A percentile compares a stretch with the other conserved stretches of the same genome.
Evolutionary conservation across 2,888 invertebrate species (phyloP).

Genomic region (Monochamus alternatus): DNA sequence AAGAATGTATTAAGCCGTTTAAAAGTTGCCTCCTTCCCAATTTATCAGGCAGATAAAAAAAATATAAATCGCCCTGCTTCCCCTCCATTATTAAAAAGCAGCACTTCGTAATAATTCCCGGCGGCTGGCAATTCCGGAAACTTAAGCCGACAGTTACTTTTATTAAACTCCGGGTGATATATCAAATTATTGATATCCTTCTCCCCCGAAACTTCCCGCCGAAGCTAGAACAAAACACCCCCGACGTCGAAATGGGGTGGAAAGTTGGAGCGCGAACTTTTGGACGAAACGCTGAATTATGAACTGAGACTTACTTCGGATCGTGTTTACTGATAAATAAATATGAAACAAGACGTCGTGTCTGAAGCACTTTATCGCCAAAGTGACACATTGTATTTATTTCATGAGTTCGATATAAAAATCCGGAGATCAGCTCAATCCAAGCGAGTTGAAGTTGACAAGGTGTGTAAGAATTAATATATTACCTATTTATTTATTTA

Average conservation of each 20-base stretch:
- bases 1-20: too few relatives aligned
- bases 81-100: constrained; percentile 9
- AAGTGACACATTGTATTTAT: too few relatives aligned
- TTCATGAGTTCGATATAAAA: too few relatives aligned
- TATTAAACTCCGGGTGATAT: constrained; percentile 31
- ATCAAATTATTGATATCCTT: constrained; percentile 32
- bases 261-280: constrained; percentile 9
- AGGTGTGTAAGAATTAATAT: too few relatives aligned
- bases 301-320: neutral
- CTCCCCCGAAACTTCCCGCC: constrained; percentile 1
- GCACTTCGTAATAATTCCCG: neutral
- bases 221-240: constrained; percentile 17
- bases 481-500: too few relatives aligned
- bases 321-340: neutral
- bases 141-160: constrained; percentile 27
- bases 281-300: constrained; percentile 21
- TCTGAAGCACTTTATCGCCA: neutral
- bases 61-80: neutral
- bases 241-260: constrained; percentile 12
- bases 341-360: neutral
- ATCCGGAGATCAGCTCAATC: too few relatives aligned
- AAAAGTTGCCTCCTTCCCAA: neutral
- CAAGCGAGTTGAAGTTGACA: too few relatives aligned
- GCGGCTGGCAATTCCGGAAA: constrained; percentile 4
- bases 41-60: constrained; percentile 3